Evolutionary conservation across 2,113 vertebrate genomes (phyloP).

Genomic region (Junco hyemalis): DNA sequence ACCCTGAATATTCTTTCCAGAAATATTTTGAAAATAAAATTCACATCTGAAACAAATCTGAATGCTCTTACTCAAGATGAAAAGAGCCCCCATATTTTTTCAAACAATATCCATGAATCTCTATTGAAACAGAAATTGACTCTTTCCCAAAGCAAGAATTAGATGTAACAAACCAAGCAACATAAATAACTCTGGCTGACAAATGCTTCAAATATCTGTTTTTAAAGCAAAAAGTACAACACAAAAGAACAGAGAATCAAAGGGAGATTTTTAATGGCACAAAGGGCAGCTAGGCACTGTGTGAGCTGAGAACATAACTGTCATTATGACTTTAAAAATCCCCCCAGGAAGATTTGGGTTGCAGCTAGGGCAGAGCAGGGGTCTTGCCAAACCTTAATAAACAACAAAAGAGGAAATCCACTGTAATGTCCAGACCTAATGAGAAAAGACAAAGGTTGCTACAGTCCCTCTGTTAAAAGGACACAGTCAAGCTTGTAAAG

Average conservation of each 20-base stretch:
- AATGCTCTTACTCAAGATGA: not conserved
- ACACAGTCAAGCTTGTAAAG: not conserved
- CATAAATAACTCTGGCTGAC: not conserved
- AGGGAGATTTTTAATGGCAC: conserved; percentile 63
- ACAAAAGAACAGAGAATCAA: not conserved
- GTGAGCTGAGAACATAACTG: conserved; percentile 41
- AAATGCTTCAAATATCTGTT: not conserved
- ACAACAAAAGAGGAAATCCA: not conserved
- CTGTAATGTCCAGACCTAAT: not conserved
- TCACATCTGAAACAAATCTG: not conserved
- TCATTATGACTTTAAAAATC: conserved; percentile 60
- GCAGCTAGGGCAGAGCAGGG: not conserved
- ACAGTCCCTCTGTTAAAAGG: not conserved
- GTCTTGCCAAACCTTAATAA: not conserved
- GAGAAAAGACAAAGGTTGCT: not conserved
- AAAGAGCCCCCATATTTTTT: not conserved
- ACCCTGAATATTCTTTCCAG: not conserved
- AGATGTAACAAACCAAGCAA: not conserved
- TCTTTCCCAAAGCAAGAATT: not conserved
- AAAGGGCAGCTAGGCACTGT: conserved; percentile 55
- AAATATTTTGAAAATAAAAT: not conserved
- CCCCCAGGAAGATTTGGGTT: conserved; percentile 4
- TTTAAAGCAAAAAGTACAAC: not conserved
- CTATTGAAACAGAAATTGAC: not conserved
- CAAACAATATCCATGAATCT: not conserved